A percentile compares a stretch with the other conserved stretches of the same genome.
Evolutionary conservation across 2,797 vertebrate genomes (phyloP).

Genomic region (Hydrocynus forskahlii): DNA sequence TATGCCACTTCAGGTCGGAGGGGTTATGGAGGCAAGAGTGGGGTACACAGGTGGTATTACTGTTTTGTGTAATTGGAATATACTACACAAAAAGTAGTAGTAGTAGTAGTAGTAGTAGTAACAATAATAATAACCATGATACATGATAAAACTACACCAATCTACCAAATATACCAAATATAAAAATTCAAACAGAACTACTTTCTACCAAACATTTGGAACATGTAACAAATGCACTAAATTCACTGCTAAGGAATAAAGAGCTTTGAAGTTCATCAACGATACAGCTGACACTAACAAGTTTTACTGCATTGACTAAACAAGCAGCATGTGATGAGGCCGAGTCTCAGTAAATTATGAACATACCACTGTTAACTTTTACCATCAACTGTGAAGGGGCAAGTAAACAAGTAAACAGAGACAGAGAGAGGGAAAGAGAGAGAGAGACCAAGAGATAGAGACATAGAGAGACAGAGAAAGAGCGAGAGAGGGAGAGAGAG

Average conservation of each 20-base stretch:
- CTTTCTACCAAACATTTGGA: no score
- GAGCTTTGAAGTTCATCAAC: not conserved
- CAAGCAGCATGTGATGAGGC: constrained; percentile 3
- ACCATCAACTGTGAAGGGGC: constrained; percentile 42
- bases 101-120: no score
- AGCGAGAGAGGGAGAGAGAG: constrained; percentile 32
- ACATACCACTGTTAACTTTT: constrained; percentile 50
- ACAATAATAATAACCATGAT: no score
- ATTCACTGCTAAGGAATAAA: not conserved
- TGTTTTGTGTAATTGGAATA: no score
- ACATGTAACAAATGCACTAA: not conserved
- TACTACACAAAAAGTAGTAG: no score
- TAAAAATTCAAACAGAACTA: not conserved
- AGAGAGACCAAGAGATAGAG: no score
- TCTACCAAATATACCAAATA: no score
- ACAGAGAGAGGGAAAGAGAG: constrained; percentile 1
- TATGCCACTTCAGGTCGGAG: no score
- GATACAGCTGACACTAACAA: not conserved
- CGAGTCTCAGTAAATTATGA: constrained; percentile 51
- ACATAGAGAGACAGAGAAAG: not conserved
- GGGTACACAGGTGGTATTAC: no score
- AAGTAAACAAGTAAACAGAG: constrained; percentile 17
- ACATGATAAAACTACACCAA: no score
- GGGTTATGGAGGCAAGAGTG: no score
- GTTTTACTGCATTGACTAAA: not conserved